A percentile compares a stretch with the other conserved stretches of the same genome.
phyloP scores from a whole-genome alignment of 2,113 vertebrate genomes.

The Plectropomus leopardus region DNA sequence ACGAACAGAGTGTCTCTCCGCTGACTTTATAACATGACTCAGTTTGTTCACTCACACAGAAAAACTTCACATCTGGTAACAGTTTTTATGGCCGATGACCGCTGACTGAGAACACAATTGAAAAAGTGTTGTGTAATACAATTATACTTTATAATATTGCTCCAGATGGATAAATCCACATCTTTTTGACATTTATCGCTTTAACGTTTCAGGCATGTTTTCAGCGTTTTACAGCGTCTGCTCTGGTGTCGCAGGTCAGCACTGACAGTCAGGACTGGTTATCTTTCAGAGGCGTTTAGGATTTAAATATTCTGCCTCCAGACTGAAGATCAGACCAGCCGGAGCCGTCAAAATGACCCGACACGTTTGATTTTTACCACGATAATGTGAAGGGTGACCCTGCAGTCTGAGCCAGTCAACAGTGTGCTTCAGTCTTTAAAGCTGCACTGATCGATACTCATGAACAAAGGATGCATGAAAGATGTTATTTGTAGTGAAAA shows the following conservation, averaged over 20 bases:
- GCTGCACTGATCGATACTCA: background rate
- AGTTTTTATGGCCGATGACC: background rate
- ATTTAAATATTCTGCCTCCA: background rate
- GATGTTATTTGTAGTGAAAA: too few relatives aligned
- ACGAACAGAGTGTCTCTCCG: constrained; percentile 9
- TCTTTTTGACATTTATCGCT: background rate
- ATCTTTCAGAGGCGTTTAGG: background rate
- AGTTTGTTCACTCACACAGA: background rate
- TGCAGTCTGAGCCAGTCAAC: too few relatives aligned
- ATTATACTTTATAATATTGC: background rate
- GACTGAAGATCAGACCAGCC: background rate
- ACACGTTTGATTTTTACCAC: background rate
- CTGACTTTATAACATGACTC: constrained; percentile 4
- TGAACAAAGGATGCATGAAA: background rate
- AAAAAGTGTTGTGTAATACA: background rate
- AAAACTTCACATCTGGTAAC: constrained; percentile 35
- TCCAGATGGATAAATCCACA: background rate
- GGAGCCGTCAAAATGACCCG: background rate
- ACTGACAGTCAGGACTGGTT: background rate
- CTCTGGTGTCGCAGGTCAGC: background rate
- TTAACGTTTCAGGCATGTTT: background rate
- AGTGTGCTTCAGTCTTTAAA: background rate
- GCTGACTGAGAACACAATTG: background rate
- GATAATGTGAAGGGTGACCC: background rate
- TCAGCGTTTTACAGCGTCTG: background rate